Evolutionary conservation across 2,797 vertebrate species (phyloP).

Genomic region (Poecilia picta): DNA sequence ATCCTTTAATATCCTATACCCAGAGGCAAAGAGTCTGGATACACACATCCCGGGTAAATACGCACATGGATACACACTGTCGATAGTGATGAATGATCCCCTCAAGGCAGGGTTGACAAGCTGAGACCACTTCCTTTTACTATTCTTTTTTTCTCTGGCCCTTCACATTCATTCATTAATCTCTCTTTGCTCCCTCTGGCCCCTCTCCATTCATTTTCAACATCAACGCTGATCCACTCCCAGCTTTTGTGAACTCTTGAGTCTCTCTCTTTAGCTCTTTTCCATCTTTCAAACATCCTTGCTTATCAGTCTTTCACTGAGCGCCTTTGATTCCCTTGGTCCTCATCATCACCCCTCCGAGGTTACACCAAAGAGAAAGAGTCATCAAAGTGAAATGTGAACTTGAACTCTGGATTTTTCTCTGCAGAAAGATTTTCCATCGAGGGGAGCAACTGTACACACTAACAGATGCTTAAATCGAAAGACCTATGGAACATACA

Average conservation of each 20-base stretch:
- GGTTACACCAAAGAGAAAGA: conserved; percentile 69
- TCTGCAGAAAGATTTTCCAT: conserved; percentile 62
- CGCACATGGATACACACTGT: conserved; percentile 55
- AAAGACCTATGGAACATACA: conserved; percentile 37
- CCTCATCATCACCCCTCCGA: conserved; percentile 30
- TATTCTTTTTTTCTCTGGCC: conserved; percentile 73
- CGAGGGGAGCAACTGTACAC: conserved; percentile 66
- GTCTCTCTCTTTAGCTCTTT: neutral
- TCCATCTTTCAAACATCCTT: conserved; percentile 58
- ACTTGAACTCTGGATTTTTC: conserved; percentile 67
- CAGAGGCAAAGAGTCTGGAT: conserved; percentile 37
- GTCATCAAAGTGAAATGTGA: conserved; percentile 77
- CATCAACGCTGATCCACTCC: conserved; percentile 52
- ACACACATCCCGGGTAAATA: conserved; percentile 41
- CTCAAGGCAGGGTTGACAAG: conserved; percentile 67
- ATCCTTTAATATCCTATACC: conserved; percentile 38
- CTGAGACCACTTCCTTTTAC: conserved; percentile 78
- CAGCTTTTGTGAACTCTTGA: conserved; percentile 19
- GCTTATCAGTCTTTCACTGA: conserved; percentile 58
- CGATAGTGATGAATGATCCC: conserved; percentile 78
- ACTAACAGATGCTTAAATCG: conserved; percentile 58
- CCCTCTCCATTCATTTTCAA: conserved; percentile 59
- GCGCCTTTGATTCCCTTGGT: conserved; percentile 58
- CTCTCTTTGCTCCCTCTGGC: conserved; percentile 59
- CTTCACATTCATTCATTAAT: conserved; percentile 75